Percentiles rank a stretch among this genome's conserved stretches.
These are phyloP conservation scores for Branchipolynoe longqiensis DNA, from an alignment of 2,888 invertebrate species.

Conservation along the genomic window DNA sequence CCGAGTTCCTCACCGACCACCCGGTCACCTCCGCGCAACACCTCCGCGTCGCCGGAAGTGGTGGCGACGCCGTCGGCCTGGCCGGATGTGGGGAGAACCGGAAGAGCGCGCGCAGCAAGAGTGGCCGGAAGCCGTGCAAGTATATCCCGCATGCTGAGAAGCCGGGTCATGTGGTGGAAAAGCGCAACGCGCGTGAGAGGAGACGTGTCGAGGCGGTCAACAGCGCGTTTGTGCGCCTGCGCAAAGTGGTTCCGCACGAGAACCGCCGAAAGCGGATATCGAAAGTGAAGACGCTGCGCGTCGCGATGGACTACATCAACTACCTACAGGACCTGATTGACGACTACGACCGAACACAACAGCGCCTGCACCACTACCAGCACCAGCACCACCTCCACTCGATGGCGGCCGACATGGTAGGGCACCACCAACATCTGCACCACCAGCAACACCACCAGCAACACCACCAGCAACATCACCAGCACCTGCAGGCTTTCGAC, in stretches of 20 bases:
- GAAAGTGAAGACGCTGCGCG: slow-evolving; percentile 83
- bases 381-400: slow-evolving; percentile 4
- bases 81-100: neutral
- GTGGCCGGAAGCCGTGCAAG: slow-evolving; percentile 52
- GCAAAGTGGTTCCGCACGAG: slow-evolving; percentile 52
- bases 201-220: slow-evolving; percentile 57
- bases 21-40: neutral
- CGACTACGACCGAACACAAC: slow-evolving; percentile 70
- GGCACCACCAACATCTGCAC: slow-evolving; percentile 1
- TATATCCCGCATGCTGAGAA: slow-evolving; percentile 55
- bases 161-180: slow-evolving; percentile 36
- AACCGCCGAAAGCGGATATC: slow-evolving; percentile 52
- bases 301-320: slow-evolving; percentile 86
- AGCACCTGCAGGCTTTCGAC: neutral
- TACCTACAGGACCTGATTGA: slow-evolving; percentile 83
- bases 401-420: neutral
- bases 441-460: slow-evolving; percentile 47
- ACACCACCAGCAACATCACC: slow-evolving; percentile 26
- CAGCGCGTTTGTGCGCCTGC: slow-evolving; percentile 51
- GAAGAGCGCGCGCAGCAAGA: neutral
- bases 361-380: too few relatives aligned
- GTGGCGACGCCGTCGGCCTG: neutral
- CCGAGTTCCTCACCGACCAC: neutral
- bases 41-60: neutral
- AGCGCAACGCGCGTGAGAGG: slow-evolving; percentile 56